Evolutionary conservation across 2,797 vertebrate species (phyloP).

Genomic region (Threskiornis aethiopicus): DNA sequence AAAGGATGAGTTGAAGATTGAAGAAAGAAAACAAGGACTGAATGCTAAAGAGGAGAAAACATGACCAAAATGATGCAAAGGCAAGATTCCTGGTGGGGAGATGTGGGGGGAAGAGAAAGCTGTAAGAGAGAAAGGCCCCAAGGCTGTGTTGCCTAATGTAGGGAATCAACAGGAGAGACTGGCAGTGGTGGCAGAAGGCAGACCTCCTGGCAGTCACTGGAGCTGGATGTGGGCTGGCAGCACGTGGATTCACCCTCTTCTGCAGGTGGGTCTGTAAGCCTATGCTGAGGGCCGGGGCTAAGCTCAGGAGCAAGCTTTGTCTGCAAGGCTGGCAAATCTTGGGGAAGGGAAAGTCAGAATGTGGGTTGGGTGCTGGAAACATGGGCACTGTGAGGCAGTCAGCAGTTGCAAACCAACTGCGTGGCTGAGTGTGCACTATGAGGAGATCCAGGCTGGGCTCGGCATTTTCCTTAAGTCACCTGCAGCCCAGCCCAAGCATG

Average conservation of each 20-base stretch:
- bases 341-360: not conserved
- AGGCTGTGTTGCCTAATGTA: not conserved
- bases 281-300: rapidly evolving
- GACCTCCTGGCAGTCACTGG: not conserved
- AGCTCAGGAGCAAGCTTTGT: not conserved
- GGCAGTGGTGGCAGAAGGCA: not conserved
- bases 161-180: not conserved
- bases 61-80: not conserved
- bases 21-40: not conserved
- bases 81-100: not conserved
- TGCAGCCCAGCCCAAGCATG: not conserved
- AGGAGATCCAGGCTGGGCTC: not conserved
- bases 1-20: not conserved
- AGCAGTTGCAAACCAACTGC: not conserved
- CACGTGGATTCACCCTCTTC: not conserved
- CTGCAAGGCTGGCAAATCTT: not conserved
- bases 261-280: not conserved
- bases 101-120: not conserved
- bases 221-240: not conserved
- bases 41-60: not conserved
- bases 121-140: not conserved
- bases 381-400: not conserved
- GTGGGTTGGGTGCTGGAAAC: not conserved
- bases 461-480: not conserved
- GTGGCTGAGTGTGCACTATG: rapidly evolving